Evolutionary conservation across 2,888 invertebrate genomes (phyloP), one percentile per base, ranked within the genome.

Genomic region (Caenorhabditis sulstoni): DNA sequence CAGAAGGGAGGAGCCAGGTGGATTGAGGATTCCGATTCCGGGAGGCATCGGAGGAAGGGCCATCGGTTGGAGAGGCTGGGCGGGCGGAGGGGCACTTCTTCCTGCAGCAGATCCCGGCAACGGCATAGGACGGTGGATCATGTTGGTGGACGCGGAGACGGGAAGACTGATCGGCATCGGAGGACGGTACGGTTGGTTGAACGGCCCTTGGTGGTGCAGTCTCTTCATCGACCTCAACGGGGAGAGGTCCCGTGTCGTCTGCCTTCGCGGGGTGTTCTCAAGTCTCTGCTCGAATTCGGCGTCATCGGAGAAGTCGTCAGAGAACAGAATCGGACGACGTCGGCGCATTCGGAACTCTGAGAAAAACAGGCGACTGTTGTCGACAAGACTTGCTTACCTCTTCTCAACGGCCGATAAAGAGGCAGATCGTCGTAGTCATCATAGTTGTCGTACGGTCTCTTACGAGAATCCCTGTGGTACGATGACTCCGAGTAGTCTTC

Each of bases 341-440:
- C 70, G 70, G 23, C 59, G 70, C 61, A 75, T 68, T n/a, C 62
- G 75, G 41, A 49, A 62, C 44, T 75, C 75, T 74, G 61, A 20
- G n/a, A n/a, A n/a, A n/a, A n/a, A n/a, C n/a, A n/a, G n/a, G n/a
- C n/a, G n/a, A n/a, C n/a, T n/a, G n/a, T n/a, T n/a, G n/a, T n/a
- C n/a, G n/a, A n/a, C n/a, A 74, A 50, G 44, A 53, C 16, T 35
- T 7, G 9, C 22, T 14, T 35, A 70, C 70, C 64, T 70, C 77
- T 55, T 65, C 70, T 59, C 65, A 74, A 18, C 1, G 74, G 74
- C 37, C 74, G 44, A 37, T 66, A 66, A 20, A 66, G 41, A 41
- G 65, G 66, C 49, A 74, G 59, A 55, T 70, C 70, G 45, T 77
- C 68, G 39, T 74, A 65, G 53, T 74, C 65, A 23, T 74, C 73